phyloP scores from a whole-genome alignment of 1,140 invertebrate genomes.

The Danaus plexippus region DNA sequence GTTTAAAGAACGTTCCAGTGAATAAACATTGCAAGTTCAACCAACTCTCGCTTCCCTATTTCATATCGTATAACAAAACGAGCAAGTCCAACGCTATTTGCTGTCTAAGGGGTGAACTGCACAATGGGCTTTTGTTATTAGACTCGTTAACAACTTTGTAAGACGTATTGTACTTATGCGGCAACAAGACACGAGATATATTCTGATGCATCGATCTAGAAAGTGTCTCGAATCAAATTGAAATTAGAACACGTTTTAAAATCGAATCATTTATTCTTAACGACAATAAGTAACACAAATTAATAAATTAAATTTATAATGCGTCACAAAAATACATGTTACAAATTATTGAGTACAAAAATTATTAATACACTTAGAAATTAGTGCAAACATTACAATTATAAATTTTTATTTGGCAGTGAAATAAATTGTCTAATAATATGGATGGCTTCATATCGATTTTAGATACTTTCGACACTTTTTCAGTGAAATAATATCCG shows the following conservation, averaged over 20 bases:
- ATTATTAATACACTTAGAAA: slow-evolving; percentile 8
- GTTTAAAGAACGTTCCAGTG: not conserved
- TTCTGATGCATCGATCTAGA: no score
- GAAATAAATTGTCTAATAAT: not conserved
- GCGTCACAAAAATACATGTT: slow-evolving; percentile 21
- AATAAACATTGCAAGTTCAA: not conserved
- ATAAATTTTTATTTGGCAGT: slow-evolving; percentile 17
- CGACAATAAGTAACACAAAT: slow-evolving; percentile 25
- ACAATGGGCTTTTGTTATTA: no score
- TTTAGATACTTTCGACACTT: no score
- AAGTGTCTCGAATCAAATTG: no score
- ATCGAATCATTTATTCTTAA: slow-evolving; percentile 31
- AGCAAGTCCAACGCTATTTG: no score
- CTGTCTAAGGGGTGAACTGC: no score
- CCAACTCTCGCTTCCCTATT: no score
- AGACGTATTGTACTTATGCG: no score
- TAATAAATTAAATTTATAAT: slow-evolving; percentile 24
- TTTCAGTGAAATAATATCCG: no score
- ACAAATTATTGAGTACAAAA: slow-evolving; percentile 9
- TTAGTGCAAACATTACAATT: slow-evolving; percentile 6
- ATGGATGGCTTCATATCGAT: slow-evolving; percentile 10
- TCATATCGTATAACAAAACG: no score
- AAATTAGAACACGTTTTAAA: slow-evolving; percentile 10
- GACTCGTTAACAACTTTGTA: no score
- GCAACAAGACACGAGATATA: no score